Conservation (phyloP, 1,140 invertebrate species). For the Musca vetustissima region DNA sequence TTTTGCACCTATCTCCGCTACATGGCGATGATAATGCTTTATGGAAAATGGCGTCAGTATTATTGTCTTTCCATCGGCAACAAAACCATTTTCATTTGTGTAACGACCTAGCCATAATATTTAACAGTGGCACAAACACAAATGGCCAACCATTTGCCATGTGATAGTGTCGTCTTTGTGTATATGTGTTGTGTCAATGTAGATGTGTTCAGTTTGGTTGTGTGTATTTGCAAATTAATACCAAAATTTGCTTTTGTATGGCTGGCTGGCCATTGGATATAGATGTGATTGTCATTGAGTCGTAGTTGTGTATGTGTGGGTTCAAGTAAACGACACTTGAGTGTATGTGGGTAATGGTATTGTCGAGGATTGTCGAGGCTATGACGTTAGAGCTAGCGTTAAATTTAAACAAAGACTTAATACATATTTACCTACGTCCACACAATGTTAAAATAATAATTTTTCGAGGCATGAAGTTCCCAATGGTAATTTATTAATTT, state of each 20-base stretch:
- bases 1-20: background rate
- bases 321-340: background rate
- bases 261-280: background rate
- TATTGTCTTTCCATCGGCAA: background rate
- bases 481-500: slow-evolving; percentile 19
- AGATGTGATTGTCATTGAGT: background rate
- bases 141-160: too few relatives aligned
- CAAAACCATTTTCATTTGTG: background rate
- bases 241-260: slow-evolving; percentile 5
- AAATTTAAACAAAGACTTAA: slow-evolving; percentile 2
- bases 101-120: background rate
- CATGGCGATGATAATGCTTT: background rate
- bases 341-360: background rate
- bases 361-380: background rate
- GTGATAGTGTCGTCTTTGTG: background rate
- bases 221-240: background rate
- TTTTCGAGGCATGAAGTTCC: slow-evolving; percentile 12
- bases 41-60: slow-evolving; percentile 3
- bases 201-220: too few relatives aligned
- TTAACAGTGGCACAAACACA: background rate
- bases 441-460: slow-evolving; percentile 14
- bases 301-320: too few relatives aligned
- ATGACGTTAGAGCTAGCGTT: background rate
- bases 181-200: background rate
- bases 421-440: slow-evolving; percentile 6